These are phyloP conservation scores for Sphaerophoria taeniata DNA, from an alignment of 2,888 invertebrate genomes.

Conservation along the genomic window DNA sequence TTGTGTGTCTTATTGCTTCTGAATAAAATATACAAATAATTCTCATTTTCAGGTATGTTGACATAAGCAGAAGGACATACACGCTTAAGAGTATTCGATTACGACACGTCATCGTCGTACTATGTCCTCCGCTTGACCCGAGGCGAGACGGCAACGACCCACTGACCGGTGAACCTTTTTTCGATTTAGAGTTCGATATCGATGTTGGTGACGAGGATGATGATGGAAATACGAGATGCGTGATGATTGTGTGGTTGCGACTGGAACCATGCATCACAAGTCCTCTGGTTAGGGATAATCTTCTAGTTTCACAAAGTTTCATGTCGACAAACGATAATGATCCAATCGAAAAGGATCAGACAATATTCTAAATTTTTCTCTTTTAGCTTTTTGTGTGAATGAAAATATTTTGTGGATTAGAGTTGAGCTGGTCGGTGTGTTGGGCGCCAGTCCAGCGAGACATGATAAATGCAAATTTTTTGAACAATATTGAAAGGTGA, in stretches of 20 bases:
- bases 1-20: slow-evolving; percentile 1
- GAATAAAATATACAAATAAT: slow-evolving; percentile 18
- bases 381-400: slow-evolving; percentile 45
- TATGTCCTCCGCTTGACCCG: slow-evolving; percentile 25
- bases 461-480: not conserved
- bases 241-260: slow-evolving; percentile 47
- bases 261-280: not conserved
- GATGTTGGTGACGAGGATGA: slow-evolving; percentile 18
- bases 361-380: slow-evolving; percentile 42
- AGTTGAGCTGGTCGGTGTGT: slow-evolving; percentile 14
- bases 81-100: slow-evolving; percentile 58
- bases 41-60: slow-evolving; percentile 66
- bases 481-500: slow-evolving; percentile 20
- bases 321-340: slow-evolving; percentile 68
- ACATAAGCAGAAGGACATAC: slow-evolving; percentile 41
- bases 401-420: slow-evolving; percentile 68
- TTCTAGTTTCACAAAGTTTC: slow-evolving; percentile 57
- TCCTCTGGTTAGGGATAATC: slow-evolving; percentile 53
- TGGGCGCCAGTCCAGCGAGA: slow-evolving; percentile 56
- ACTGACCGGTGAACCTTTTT: slow-evolving; percentile 5
- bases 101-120: slow-evolving; percentile 47
- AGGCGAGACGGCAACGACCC: slow-evolving; percentile 28
- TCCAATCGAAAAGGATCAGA: slow-evolving; percentile 68
- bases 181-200: slow-evolving; percentile 24
- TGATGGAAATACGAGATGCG: slow-evolving; percentile 34